A percentile compares a stretch with the other conserved stretches of the same genome.
phyloP scores from a whole-genome alignment of 2,113 vertebrate species.

The Fukomys damarensis region DNA sequence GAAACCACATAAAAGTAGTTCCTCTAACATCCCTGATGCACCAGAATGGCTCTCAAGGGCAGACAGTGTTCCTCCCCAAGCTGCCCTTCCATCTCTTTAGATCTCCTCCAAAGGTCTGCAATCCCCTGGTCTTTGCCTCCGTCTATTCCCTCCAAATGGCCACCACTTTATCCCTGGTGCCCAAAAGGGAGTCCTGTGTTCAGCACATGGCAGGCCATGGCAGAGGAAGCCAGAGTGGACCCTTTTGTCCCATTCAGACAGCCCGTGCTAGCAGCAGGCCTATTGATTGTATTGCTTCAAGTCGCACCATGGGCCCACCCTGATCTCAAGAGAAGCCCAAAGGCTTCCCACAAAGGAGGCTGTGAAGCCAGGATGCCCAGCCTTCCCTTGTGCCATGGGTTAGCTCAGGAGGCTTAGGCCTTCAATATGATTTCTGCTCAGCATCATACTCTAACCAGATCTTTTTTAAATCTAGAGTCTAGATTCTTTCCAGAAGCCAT shows the following conservation, averaged over 20 bases:
- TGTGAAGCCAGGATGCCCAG: background rate
- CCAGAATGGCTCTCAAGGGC: background rate
- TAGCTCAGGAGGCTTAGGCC: background rate
- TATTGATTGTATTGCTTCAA: accelerated
- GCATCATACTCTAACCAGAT: background rate
- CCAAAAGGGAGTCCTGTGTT: background rate
- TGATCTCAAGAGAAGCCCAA: background rate
- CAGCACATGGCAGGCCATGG: accelerated
- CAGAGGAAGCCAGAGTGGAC: background rate
- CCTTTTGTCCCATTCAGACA: background rate
- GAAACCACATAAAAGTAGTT: background rate
- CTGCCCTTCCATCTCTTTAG: background rate
- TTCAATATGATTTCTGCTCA: background rate
- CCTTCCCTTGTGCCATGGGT: accelerated
- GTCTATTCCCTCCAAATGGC: background rate
- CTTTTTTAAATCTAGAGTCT: background rate
- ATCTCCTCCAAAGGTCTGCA: background rate
- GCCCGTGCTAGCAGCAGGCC: background rate
- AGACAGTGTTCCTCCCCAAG: background rate
- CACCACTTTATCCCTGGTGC: background rate
- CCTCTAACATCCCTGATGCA: background rate
- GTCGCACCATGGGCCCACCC: background rate
- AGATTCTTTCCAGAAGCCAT: background rate
- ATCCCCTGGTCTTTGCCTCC: background rate
- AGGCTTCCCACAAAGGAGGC: background rate